phyloP scores from a whole-genome alignment of 1,140 invertebrate species.

The Meteorus sp. region DNA sequence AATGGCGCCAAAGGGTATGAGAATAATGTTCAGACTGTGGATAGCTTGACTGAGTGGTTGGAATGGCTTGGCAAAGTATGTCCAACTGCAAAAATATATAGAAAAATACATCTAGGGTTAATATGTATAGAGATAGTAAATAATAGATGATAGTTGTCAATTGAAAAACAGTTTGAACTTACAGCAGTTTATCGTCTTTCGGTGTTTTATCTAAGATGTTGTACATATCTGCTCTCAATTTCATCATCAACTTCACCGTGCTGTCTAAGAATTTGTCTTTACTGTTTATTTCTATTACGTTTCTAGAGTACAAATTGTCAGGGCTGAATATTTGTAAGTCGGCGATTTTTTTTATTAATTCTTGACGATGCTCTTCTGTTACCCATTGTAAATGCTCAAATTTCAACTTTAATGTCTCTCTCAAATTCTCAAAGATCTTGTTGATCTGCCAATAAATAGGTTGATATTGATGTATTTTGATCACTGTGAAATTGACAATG shows the following conservation, averaged over 20 bases:
- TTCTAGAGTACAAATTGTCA: conserved; percentile 25
- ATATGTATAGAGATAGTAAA: background rate
- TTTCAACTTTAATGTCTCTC: conserved; percentile 31
- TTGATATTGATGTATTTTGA: conserved; percentile 1
- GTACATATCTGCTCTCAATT: conserved; percentile 35
- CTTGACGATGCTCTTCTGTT: conserved; percentile 9
- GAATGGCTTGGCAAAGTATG: conserved; percentile 36
- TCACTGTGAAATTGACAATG: background rate
- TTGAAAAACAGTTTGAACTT: conserved; percentile 12
- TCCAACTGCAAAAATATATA: conserved; percentile 34
- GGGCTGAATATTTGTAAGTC: conserved; percentile 34
- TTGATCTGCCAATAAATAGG: conserved; percentile 26
- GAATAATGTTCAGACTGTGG: conserved; percentile 33
- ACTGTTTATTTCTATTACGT: conserved; percentile 29
- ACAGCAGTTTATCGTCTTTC: conserved; percentile 33
- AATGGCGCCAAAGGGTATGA: conserved; percentile 40
- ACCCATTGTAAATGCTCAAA: conserved; percentile 27
- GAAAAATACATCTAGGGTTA: conserved; percentile 3
- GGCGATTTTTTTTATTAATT: conserved; percentile 34
- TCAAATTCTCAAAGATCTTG: conserved; percentile 33
- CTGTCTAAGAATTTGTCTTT: conserved; percentile 36
- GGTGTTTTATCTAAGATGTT: conserved; percentile 20
- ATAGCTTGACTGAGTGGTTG: conserved; percentile 31
- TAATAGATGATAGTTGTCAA: background rate
- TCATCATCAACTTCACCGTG: conserved; percentile 32